These are phyloP conservation scores for Cirrhinus mrigala DNA, from an alignment of 2,797 vertebrate genomes.

Conservation along the genomic window DNA sequence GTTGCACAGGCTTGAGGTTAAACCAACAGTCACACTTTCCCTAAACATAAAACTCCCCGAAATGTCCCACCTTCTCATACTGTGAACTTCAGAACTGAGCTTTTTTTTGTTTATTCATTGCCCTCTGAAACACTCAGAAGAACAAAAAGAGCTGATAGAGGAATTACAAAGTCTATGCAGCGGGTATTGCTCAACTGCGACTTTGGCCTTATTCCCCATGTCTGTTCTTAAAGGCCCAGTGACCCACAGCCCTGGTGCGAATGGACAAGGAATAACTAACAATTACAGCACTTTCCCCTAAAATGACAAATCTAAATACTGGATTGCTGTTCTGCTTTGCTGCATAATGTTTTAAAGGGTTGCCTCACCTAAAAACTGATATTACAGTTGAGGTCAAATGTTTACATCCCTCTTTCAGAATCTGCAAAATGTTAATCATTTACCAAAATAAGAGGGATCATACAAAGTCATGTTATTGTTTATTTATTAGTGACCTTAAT, in stretches of 20 bases:
- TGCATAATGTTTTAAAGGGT: neutral
- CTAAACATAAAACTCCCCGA: neutral
- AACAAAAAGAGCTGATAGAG: constrained; percentile 50
- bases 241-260: neutral
- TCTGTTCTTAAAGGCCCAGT: constrained; percentile 55
- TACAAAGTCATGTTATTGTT: too few relatives aligned
- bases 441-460: too few relatives aligned
- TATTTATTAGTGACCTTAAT: too few relatives aligned
- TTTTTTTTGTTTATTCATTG: constrained; percentile 38
- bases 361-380: neutral
- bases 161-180: constrained; percentile 49
- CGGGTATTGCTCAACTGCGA: constrained; percentile 52
- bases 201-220: constrained; percentile 14
- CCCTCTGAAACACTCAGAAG: constrained; percentile 30
- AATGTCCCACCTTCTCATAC: constrained; percentile 5
- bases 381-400: neutral
- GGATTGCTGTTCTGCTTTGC: neutral
- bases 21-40: constrained; percentile 7
- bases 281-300: neutral
- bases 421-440: too few relatives aligned
- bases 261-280: neutral
- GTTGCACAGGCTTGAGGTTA: neutral
- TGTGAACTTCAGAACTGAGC: neutral
- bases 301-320: neutral
- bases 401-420: too few relatives aligned